Base-by-base conservation (phyloP, 2,797 vertebrate species). In the Gila robusta region DNA sequence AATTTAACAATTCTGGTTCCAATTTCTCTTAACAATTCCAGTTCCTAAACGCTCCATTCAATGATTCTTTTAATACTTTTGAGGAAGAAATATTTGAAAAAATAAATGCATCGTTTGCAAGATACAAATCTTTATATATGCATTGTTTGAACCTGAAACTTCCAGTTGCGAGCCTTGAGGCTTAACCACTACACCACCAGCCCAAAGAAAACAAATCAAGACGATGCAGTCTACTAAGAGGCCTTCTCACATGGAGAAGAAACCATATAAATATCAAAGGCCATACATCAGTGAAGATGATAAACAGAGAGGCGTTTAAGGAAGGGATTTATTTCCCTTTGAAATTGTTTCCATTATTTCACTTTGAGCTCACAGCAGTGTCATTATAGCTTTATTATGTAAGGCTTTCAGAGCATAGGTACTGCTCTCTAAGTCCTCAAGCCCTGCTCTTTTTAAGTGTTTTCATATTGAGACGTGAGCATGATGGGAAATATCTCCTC, bases 351-450 rank as follows among this genome's bases (percentile, higher is more conserved):
- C 66, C 70, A 81, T 87, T 87, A 81, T 87, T 87, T 83, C 49
- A 47, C 88, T 89, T 83, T 87, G 84, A 89, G 86, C 89, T 87
- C 67, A 49, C 23, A 37, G 88, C 64, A 49, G 82, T 87, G 86
- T 87, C 88, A 85, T 90, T 90, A 88, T 79, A 85, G 89, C 85
- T 88, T 90, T 88, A 87, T 88, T 88, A 90, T 85, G 79, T 89
- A 77, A 84, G 84, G 89, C 84, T 54, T 79, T 83, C 69, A 66
- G 84, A 89, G 77, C 73, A 86, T 84, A 90, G 89, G 89, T 90
- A 88, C 69, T 73, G 54, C 85, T 86, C 84, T 52, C 74, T 35
- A 79, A 88, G 79, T 69, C 56, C 52, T 84, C 74, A 62, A 78
- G 66, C 44, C 78, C 78, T 66, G 78, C 56, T 69, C 66, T 84